A percentile compares a stretch with the other conserved stretches of the same genome.
Conservation (phyloP, 2,888 invertebrate genomes). For the Zygaena filipendulae region DNA sequence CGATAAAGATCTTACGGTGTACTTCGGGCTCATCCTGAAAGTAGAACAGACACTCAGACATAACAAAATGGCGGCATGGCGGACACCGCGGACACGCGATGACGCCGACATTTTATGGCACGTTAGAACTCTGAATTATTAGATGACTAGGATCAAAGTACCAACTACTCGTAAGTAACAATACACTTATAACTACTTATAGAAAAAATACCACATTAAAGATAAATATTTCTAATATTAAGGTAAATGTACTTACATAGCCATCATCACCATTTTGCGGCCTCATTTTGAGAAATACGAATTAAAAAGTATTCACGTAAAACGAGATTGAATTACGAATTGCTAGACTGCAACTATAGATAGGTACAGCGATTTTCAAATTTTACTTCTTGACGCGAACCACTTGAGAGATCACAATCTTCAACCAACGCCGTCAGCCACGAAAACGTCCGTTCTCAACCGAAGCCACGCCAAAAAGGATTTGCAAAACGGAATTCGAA, state of each 20-base stretch:
- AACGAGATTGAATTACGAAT: no score
- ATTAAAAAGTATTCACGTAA: neutral
- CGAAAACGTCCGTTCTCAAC: conserved; percentile 25
- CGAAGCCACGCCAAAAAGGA: conserved; percentile 57
- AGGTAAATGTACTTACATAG: conserved; percentile 62
- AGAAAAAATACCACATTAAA: conserved; percentile 5
- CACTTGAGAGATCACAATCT: no score
- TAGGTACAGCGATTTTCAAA: no score
- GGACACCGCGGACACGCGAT: no score
- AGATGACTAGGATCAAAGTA: no score
- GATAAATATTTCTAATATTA: no score
- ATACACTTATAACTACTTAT: conserved; percentile 1
- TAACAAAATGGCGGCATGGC: conserved; percentile 65
- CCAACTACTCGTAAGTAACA: neutral
- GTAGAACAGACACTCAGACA: conserved; percentile 39
- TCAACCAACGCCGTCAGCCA: no score
- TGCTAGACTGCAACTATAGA: conserved; percentile 1
- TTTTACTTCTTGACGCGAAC: no score
- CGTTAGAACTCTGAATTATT: no score
- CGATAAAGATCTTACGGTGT: conserved; percentile 93
- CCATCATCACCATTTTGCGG: conserved; percentile 62
- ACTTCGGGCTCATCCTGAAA: conserved; percentile 81
- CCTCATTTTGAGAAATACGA: conserved; percentile 33
- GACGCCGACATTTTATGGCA: no score
- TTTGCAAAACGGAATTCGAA: conserved; percentile 19